Base-by-base conservation (phyloP, 2,797 vertebrate species). In the Glyptemys insculpta region DNA sequence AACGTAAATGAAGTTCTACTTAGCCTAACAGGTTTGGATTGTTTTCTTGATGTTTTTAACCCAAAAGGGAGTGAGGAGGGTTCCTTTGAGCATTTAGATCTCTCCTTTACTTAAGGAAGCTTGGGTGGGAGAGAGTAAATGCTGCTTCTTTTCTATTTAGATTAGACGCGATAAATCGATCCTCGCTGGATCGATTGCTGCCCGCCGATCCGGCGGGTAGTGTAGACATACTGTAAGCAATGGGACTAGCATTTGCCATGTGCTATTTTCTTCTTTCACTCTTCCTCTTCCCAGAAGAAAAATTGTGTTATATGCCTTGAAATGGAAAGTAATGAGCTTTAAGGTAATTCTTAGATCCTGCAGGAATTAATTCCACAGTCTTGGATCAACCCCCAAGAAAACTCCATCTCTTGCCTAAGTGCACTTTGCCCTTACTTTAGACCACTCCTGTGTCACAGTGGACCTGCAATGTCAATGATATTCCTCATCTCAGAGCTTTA, bases 381-480 rank as follows among this genome's bases (percentile, higher is more conserved):
- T 80, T 76, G 1, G 19, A 56, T 10, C 1, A 5, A 53, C 8
- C 2, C 65, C 31, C 31, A 68, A 68, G 65, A 37, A 68, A 68
- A 68, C 34, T 21, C 65, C n/a, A 68, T 68, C 65, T 68, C n/a
- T 68, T 68, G n/a, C 19, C 14, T 52, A 53, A 89, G 8, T 2
- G 86, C 79, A 53, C 81, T 65, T 10, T 81, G 85, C 79, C 16
- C 53, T 31, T 56, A 5, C 27, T 1, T 0, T 21, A 79, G 18
- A 5, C 47, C 59, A 12, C 25, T 12, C n/a, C 21, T 8, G 41
- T 44, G 0, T 62, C 3, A 1, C 11, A 83, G 34, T 8, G 54
- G 52, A 85, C 2, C 21, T 37, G n/a, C 0, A 0, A 2, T 11
- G 10, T 37, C 49, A 83, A 10, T 1, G 0, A 74, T 4, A 1